These are phyloP conservation scores for Aurelia coerulea DNA, from an alignment of 30 jellyfish, hydroid and myxozoan species.

Conservation along the genomic window DNA sequence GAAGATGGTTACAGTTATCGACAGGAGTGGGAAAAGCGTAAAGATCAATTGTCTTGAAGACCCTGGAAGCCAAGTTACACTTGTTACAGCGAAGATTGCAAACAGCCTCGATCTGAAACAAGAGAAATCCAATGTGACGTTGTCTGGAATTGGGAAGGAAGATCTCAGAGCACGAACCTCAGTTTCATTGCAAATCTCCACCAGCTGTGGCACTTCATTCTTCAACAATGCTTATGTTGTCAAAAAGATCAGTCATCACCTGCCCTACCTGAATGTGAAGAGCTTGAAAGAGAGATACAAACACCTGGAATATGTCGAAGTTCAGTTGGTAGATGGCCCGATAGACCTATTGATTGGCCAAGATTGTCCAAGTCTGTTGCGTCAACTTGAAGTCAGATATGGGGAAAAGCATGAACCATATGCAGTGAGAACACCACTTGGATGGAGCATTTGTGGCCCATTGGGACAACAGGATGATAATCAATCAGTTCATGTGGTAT, in stretches of 20 bases:
- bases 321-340: slow-evolving; percentile 30
- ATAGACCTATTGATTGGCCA: slow-evolving; percentile 39
- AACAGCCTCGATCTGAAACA: too few species aligned
- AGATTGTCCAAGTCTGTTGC: slow-evolving; percentile 40
- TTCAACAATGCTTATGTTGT: too few species aligned
- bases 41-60: slow-evolving; percentile 47
- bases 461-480: too few species aligned
- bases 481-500: slow-evolving; percentile 13
- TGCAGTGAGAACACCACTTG: slow-evolving; percentile 35
- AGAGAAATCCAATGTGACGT: neutral
- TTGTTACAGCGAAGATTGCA: neutral
- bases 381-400: slow-evolving; percentile 34
- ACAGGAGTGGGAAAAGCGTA: too few species aligned
- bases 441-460: slow-evolving; percentile 52
- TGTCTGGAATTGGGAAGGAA: neutral
- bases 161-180: slow-evolving; percentile 28
- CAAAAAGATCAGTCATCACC: too few species aligned
- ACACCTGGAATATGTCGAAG: neutral
- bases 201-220: slow-evolving; percentile 47
- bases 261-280: too few species aligned
- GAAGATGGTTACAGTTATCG: too few species aligned
- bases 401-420: slow-evolving; percentile 34
- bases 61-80: slow-evolving; percentile 50
- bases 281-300: slow-evolving; percentile 14
- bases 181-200: slow-evolving; percentile 23